Evolutionary conservation across 2,888 invertebrate genomes (phyloP).

Genomic region (Cryptophagus acutangulus): DNA sequence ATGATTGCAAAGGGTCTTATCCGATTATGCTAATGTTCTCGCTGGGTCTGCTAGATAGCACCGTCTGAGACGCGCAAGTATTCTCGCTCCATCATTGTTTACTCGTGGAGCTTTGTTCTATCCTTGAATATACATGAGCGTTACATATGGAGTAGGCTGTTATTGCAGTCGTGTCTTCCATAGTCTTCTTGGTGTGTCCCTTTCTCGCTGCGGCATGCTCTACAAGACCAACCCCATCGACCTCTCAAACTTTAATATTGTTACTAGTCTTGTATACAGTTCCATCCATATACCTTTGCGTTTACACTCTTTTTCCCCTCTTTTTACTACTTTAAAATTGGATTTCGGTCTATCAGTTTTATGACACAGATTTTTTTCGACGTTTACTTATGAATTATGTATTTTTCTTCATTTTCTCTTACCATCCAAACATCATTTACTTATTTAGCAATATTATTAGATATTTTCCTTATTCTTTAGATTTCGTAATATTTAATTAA

Average conservation of each 20-base stretch:
- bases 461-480: no score
- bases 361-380: conserved; percentile 23
- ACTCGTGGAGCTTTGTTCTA: conserved; percentile 44
- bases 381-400: conserved; percentile 29
- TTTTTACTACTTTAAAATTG: conserved; percentile 22
- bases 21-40: conserved; percentile 48
- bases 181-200: conserved; percentile 7
- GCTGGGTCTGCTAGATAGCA: conserved; percentile 45
- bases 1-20: conserved; percentile 44
- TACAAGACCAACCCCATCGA: conserved; percentile 23
- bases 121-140: conserved; percentile 49
- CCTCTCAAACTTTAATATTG: conserved; percentile 34
- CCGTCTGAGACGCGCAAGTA: conserved; percentile 30
- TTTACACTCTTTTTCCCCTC: conserved; percentile 13
- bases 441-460: no score
- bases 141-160: conserved; percentile 49
- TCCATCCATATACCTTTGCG: conserved; percentile 16
- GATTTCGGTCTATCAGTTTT: conserved; percentile 25
- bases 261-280: conserved; percentile 27
- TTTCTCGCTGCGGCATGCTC: background rate
- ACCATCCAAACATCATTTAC: no score
- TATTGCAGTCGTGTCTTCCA: conserved; percentile 37
- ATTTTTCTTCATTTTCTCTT: no score
- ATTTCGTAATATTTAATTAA: no score
- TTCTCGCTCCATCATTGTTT: conserved; percentile 44